Base-by-base conservation (phyloP, 2,113 vertebrate genomes). In the Podarcis raffonei region DNA sequence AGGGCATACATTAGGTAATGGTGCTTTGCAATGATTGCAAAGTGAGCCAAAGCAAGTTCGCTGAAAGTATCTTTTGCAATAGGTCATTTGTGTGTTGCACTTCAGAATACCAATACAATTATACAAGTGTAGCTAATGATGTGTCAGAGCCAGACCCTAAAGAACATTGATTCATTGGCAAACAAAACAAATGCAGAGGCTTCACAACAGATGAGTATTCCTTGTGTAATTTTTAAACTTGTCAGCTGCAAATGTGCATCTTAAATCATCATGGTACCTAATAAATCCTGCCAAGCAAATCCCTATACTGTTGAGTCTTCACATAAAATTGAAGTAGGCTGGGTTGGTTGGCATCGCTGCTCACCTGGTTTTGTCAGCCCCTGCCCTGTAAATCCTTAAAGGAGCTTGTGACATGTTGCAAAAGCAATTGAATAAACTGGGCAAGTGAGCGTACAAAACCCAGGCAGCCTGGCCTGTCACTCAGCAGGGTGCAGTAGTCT, bases 31-130 rank as follows among this genome's bases (percentile, higher is more conserved):
- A 91, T 87, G 53, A 48, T 81, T 12, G 27, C 59, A 82, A 83
- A 88, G 76, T 92, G 81, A 74, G 32, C 57, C 77, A 78, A 90
- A 81, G 39, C 65, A 90, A 88, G 89, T 90, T 91, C 69, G 87
- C 82, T 92, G 77, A 82, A 90, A 78, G 88, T 25, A 27, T 13
- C 20, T 35, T 75, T 85, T 37, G 27, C 53, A 37, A 53, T 39
- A 78, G 27, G n/a, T 12, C 66, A 15, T 90, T 59, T 3, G 35
- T 71, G 7, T 6, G 32, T 1, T 74, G 2, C 8, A 15, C 18
- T 59, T 42, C 42, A 71, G 25, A 12, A 35, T 66, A 83, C 30
- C 25, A 79, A 83, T 90, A 66, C 48, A 9, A 69, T 66, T 81
- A 92, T 65, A 59, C 13, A 9, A n/a, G 48, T 65, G 77, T 71